Evolutionary conservation across 2,888 invertebrate genomes (phyloP), one percentile per base, ranked within the genome.

Genomic region (Myopa testacea): DNA sequence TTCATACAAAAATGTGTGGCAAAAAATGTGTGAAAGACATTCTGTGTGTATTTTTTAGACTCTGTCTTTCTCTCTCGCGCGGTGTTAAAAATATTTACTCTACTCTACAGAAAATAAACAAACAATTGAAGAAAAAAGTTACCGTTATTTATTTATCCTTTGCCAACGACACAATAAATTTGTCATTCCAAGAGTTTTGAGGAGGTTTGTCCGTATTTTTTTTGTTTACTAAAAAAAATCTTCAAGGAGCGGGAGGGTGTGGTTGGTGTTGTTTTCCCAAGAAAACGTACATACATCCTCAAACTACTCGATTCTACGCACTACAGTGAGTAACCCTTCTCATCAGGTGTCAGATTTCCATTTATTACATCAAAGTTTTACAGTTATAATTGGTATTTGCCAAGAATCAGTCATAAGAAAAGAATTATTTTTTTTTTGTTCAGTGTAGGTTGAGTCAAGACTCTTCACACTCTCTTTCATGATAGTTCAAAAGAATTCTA

Each of bases 261-360:
- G 34, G 38, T 71, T 60, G 55, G 37, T 71, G 71, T n/a, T 37
- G n/a, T 71, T 40, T 38, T 38, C 50, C n/a, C 19, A 26, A 55
- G 37, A 26, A 16, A n/a, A 19, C 19, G 38, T 50, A 50, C 45
- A 12, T 45, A 40, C 26, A 34, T 52, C 55, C 58, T 19, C 50
- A 16, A 38, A 71, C 55, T 26, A 26, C 26, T 26, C 26, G 26
- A 26, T 2, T 26, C 26, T 26, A 26, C 26, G 1, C 26, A 26
- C 26, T 26, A 2, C 26, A 26, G 26, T 26, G 26, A 38, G 4
- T n/a, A 58, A n/a, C 69, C 55, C 10, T 14, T 55, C 45, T 10
- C 55, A 60, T 71, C 71, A 71, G 71, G 71, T 71, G 71, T 71
- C 60, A 60, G 38, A 38, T 55, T 60, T 58, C 37, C 37, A 7